Evolutionary conservation across 1,140 invertebrate genomes (phyloP), one percentile per base, ranked within the genome.

Genomic region (Whitmania pigra): DNA sequence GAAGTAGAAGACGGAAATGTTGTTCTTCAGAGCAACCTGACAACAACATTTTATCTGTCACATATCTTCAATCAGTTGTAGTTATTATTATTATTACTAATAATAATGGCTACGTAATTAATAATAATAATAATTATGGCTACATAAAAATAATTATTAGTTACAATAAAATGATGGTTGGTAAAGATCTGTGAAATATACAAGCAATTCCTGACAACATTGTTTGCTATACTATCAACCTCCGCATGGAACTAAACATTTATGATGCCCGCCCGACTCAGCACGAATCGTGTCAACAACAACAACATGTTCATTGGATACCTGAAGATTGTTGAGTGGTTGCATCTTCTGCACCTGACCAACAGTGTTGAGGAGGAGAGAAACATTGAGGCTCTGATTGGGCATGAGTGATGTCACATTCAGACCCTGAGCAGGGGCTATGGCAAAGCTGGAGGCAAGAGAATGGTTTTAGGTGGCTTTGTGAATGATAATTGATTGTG

Each of bases 1-100:
- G 84, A 97, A 99, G 82, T 99, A 99, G 2, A 99, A 71, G 18
- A 74, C 71, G 92, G 97, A 94, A 29, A 99, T 92, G 83, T 95
- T 98, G 84, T 99, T 99, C 84, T 99, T 99, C 18, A 99, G 87
- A 17, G 96, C 97, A 72, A 99, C 92, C 88, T 93, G 82, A 13
- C 85, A 53, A 53, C 9, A 29, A 40, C n/a, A 57, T 3, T 43
- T 7, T 29, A 68, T 36, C 9, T 9, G 36, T 25, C 2, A 25
- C 5, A 31, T 25, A 31, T 63, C 15, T 31, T n/a, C 53, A 63
- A 63, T 36, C 17, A 36, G 13, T 49, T 15, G 9, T 13, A 49
- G 15, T 49, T 49, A 13, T 17, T 49, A 15, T 49, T 49, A 49
- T 15, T 49, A 49, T 49, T 7, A 49, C 43, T 5, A 7, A 49